Base-by-base conservation (phyloP, 2,113 vertebrate genomes). In the Mesoclemmys tuberculata region DNA sequence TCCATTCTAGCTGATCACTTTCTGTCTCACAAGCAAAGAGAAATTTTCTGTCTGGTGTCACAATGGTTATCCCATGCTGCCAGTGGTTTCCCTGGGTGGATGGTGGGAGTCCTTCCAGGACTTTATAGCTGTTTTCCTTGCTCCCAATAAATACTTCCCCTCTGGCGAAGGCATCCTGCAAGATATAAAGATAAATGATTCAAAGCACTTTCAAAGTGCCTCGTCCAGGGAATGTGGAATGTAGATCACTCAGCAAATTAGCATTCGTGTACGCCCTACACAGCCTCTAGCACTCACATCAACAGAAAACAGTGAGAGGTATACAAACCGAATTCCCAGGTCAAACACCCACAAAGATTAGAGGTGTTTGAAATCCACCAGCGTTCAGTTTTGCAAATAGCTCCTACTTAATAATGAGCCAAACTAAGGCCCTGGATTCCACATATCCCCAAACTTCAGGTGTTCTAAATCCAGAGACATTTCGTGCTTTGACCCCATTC, bases 71-170 rank as follows among this genome's bases (percentile, higher is more conserved):
- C 77, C 99, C 99, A 0, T 99, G 98, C 74, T 98, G 99, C 99
- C 99, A 99, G 98, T 99, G 99, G 91, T 99, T 98, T 64, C 99
- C 99, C 97, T 99, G 99, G 0, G 98, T 99, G 93, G 99, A 97
- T 0, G 98, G 97, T 0, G 99, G 99, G 91, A 99, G 98, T 26
- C 99, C 99, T 2, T 99, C 93, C 92, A 99, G 96, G 56, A 99
- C 99, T 2, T 98, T 99, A 98, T 99, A 99, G 97, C 98, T 99
- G 90, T 99, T 99, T 86, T 99, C 99, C 92, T 99, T 99, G 94
- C 99, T 99, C 94, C 99, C 99, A 2, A 99, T 99, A 96, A 99
- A 99, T 80, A 99, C 99, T 87, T 99, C 99, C 4, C 99, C 99
- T 1, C 99, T 97, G 51, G 99, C 99, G 4, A 99, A 99, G 64